Conservation (phyloP, 2,113 vertebrate species). For the Ptilonorhynchus violaceus region DNA sequence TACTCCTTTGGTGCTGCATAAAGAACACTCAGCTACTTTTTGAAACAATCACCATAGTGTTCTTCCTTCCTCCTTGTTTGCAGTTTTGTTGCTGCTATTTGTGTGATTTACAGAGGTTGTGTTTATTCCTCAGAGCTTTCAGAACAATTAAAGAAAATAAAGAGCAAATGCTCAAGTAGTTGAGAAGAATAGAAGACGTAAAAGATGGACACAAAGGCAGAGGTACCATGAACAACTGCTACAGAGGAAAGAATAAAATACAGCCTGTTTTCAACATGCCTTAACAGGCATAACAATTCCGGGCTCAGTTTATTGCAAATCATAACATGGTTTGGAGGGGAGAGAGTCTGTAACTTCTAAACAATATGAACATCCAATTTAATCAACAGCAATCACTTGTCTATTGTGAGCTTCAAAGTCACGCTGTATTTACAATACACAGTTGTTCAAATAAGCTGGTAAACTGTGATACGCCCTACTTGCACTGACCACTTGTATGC, state of each 20-base stretch:
- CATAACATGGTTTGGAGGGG: background rate
- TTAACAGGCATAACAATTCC: background rate
- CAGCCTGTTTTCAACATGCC: background rate
- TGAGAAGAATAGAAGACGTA: background rate
- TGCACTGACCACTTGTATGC: background rate
- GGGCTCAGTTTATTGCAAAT: background rate
- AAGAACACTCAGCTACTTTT: background rate
- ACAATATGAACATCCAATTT: background rate
- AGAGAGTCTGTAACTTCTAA: background rate
- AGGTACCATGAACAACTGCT: background rate
- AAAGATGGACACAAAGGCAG: background rate
- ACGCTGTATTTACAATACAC: background rate
- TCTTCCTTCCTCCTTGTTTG: background rate
- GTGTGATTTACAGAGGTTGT: background rate
- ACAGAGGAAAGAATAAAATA: background rate
- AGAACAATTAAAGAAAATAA: slow-evolving; percentile 21
- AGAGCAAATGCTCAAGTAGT: background rate
- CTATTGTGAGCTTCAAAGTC: background rate
- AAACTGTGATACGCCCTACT: background rate
- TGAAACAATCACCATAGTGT: background rate
- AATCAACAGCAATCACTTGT: background rate
- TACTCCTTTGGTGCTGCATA: background rate
- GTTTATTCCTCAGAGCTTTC: background rate
- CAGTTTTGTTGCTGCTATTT: background rate
- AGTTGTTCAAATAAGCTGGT: background rate